Evolutionary conservation across 2,797 vertebrate genomes (phyloP).

Genomic region (Sebastes taczanowskii): DNA sequence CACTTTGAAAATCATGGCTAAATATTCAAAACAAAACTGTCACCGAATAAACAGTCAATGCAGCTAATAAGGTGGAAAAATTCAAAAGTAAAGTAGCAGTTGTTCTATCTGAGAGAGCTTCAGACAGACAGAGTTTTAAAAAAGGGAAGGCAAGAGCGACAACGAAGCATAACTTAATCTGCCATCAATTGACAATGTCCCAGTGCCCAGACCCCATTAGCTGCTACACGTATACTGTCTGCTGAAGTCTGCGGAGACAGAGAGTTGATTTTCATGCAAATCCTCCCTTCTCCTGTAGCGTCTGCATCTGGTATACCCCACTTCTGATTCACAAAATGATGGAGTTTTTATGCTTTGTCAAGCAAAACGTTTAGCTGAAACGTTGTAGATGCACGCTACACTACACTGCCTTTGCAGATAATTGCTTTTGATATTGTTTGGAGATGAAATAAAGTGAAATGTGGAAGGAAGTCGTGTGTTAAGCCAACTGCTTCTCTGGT

Average conservation of each 20-base stretch:
- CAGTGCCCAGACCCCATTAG: conserved; percentile 20
- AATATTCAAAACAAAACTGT: background rate
- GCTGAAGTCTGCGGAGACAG: conserved; percentile 20
- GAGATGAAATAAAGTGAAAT: conserved; percentile 23
- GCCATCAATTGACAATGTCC: conserved; percentile 30
- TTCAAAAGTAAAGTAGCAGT: background rate
- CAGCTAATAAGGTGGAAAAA: conserved; percentile 4
- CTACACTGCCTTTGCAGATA: conserved; percentile 15
- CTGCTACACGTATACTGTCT: conserved; percentile 11
- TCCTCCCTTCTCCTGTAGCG: conserved; percentile 25
- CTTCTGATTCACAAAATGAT: conserved; percentile 48
- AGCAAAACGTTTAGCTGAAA: conserved; percentile 44
- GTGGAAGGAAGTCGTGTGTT: background rate
- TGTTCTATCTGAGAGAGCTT: conserved; percentile 9
- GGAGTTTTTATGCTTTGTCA: conserved; percentile 35
- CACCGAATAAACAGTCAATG: background rate
- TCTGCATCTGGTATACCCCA: conserved; percentile 19
- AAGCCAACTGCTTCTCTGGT: background rate
- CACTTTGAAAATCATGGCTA: background rate
- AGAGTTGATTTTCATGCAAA: conserved; percentile 48
- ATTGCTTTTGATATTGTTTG: conserved; percentile 30
- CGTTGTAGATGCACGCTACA: background rate
- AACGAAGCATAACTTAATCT: conserved; percentile 30
- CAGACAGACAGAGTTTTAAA: conserved; percentile 1
- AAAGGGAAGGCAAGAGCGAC: background rate